These are phyloP conservation scores for Rhinoderma darwinii DNA, from an alignment of 2,113 vertebrate species.

Conservation along the genomic window DNA sequence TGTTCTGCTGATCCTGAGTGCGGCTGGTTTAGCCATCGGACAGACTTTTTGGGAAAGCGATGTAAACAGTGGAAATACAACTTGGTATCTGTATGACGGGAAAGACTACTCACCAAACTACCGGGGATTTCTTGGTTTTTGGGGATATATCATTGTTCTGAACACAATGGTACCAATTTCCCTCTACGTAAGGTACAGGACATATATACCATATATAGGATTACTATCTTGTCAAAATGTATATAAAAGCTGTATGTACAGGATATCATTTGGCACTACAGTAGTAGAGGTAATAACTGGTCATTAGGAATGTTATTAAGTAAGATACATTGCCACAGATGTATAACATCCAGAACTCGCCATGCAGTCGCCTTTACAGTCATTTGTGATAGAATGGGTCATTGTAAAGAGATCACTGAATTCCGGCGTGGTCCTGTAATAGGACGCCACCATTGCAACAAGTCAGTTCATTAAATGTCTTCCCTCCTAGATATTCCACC, in stretches of 20 bases:
- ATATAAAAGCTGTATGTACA: not conserved
- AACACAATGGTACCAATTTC: constrained; percentile 99
- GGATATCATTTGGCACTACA: not conserved
- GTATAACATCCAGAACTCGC: no score
- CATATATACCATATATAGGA: not conserved
- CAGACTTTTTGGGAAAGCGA: constrained; percentile 91
- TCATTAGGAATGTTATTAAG: no score
- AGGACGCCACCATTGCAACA: no score
- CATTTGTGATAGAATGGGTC: no score
- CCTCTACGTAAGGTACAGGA: constrained; percentile 90
- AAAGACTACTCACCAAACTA: constrained; percentile 68
- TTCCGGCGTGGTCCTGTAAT: no score
- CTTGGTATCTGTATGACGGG: constrained; percentile 88
- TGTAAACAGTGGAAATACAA: constrained; percentile 72
- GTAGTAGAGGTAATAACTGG: no score
- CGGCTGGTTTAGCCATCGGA: constrained; percentile 91
- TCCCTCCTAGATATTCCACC: no score
- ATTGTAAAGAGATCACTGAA: no score
- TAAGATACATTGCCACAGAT: no score
- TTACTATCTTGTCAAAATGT: not conserved
- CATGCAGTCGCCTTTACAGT: no score
- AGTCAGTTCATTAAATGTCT: no score
- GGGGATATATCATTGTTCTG: constrained; percentile 96
- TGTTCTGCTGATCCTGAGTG: constrained; percentile 80
- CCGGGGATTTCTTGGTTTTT: constrained; percentile 92